Evolutionary conservation across 1,140 invertebrate species (phyloP).

Genomic region (Microplitis demolitor): DNA sequence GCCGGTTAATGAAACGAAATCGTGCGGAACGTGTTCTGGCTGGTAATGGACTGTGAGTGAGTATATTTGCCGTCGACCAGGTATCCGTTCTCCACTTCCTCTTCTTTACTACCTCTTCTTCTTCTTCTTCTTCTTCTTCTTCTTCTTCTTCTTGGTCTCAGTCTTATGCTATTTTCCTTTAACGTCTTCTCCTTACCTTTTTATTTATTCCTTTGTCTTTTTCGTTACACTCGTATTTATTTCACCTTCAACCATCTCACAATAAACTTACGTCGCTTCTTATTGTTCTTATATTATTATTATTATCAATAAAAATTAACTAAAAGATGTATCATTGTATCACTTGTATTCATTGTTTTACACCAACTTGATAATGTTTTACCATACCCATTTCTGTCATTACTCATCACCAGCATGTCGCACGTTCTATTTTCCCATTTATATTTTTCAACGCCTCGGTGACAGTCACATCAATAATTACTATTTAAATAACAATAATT

Average conservation of each 20-base stretch:
- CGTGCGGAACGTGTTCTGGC: slow-evolving; percentile 29
- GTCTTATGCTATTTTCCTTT: slow-evolving; percentile 3
- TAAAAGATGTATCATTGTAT: too few species aligned
- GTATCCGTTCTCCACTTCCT: slow-evolving; percentile 27
- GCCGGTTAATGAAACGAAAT: slow-evolving; percentile 24
- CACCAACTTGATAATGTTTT: too few species aligned
- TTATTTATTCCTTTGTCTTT: not conserved
- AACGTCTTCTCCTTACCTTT: slow-evolving; percentile 12
- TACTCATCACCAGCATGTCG: not conserved
- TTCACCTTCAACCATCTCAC: slow-evolving; percentile 20
- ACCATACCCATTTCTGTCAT: not conserved
- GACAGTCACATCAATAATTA: too few species aligned
- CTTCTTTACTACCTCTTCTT: slow-evolving; percentile 24
- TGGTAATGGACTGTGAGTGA: slow-evolving; percentile 24
- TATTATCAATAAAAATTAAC: not conserved
- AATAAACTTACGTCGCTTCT: not conserved
- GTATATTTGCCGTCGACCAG: slow-evolving; percentile 17
- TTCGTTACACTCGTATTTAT: not conserved
- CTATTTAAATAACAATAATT: too few species aligned
- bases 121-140: not conserved
- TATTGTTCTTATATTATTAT: not conserved
- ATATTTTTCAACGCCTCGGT: not conserved
- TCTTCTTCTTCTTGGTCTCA: not conserved
- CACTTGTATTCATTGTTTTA: too few species aligned
- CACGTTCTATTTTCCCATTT: not conserved